These are phyloP conservation scores for Amiota communis DNA, from an alignment of 2,888 invertebrate species.

Conservation along the genomic window DNA sequence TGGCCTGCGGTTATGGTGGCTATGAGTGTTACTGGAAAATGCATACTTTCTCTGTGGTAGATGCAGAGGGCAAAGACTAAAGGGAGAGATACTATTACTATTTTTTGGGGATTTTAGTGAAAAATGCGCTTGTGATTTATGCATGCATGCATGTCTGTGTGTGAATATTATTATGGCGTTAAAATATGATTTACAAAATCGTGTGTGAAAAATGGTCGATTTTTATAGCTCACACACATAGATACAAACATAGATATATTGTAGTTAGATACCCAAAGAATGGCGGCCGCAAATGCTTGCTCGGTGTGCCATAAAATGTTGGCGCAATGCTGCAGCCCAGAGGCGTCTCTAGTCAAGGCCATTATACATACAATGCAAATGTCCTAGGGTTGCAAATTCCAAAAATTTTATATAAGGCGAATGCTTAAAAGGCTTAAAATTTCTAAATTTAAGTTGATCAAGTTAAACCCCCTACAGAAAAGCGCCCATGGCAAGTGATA, in stretches of 20 bases:
- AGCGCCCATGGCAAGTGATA: no score
- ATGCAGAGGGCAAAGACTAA: background rate
- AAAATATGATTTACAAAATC: constrained; percentile 65
- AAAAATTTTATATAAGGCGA: no score
- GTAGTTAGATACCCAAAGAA: no score
- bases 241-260: background rate
- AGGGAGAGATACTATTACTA: no score
- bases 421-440: no score
- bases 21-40: background rate
- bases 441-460: no score
- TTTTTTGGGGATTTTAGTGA: constrained; percentile 6
- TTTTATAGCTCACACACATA: constrained; percentile 5
- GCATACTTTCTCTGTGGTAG: background rate
- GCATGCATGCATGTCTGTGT: constrained; percentile 43
- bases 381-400: no score
- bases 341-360: no score
- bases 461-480: no score
- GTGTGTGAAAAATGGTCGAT: constrained; percentile 52
- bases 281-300: background rate
- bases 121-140: constrained; percentile 23
- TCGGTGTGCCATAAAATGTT: constrained; percentile 11
- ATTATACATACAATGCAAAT: no score
- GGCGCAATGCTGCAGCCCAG: constrained; percentile 7
- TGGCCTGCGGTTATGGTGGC: constrained; percentile 31
- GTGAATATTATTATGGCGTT: constrained; percentile 66